Evolutionary conservation across 2,888 invertebrate species (phyloP), one percentile per base, ranked within the genome.

Genomic region (Strigamia transsilvanica): DNA sequence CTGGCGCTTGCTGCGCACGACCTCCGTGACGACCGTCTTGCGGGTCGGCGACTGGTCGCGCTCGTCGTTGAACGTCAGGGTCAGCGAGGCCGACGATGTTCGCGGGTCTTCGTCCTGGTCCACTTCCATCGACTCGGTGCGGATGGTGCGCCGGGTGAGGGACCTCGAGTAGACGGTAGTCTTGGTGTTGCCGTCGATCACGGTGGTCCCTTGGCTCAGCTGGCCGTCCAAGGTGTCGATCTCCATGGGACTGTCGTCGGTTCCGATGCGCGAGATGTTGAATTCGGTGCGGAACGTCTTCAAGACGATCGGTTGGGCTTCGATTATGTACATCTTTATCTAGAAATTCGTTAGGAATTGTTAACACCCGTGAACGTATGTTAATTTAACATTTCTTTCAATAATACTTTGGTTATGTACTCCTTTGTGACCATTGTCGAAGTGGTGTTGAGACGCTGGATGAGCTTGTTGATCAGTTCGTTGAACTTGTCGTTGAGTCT

Each of bases 281-380:
- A 94, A 93, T 88, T 94, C 94, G 84, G 94, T 93, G 85, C 94
- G 92, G 91, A 94, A 95, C 83, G 94, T 94, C n/a, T 82, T 83
- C 15, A 83, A 27, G 12, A 32, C 82, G n/a, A 83, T 32, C 38
- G 83, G 83, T n/a, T n/a, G 34, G 42, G 78, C 78, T 27, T 78
- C 78, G 9, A 27, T 21, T 78, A 23, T 78, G n/a, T 23, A 23
- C 21, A 78, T 23, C 9, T 78, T 78, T 23, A 18, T n/a, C 18
- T 78, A 32, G 7, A 78, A 56, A 56, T n/a, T 15, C 1, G 4
- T 18, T 56, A 4, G 18, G 15, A 4, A 4, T 2, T n/a, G 1
- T 18, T 56, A 56, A n/a, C n/a, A n/a, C n/a, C n/a, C n/a, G n/a
- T n/a, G n/a, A n/a, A n/a, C n/a, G n/a, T n/a, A n/a, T n/a, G n/a